Percentiles rank a stretch among this genome's conserved stretches.
phyloP scores from a whole-genome alignment of 2,113 vertebrate species.

The Mobula birostris region DNA sequence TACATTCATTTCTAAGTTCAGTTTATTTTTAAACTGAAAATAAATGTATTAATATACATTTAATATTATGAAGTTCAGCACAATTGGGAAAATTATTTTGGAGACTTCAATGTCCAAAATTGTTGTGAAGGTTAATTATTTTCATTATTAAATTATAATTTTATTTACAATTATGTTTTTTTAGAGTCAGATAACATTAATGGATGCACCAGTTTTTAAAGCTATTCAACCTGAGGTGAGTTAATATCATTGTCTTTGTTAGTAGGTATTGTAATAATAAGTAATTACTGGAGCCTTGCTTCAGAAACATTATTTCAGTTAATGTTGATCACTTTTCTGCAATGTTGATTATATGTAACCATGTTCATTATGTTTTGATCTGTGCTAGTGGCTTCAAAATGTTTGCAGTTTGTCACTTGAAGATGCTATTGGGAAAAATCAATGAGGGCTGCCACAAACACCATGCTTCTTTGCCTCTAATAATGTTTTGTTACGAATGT shows the following conservation, averaged over 20 bases:
- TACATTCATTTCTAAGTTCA: too few relatives aligned
- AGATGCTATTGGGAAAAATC: too few relatives aligned
- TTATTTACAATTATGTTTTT: constrained; percentile 37
- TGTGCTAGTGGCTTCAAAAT: too few relatives aligned
- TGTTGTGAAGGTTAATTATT: background rate
- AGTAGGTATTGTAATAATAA: background rate
- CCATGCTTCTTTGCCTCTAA: too few relatives aligned
- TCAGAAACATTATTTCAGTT: background rate
- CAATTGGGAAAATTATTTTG: background rate
- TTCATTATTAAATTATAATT: background rate
- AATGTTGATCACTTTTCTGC: background rate
- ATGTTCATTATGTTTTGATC: too few relatives aligned
- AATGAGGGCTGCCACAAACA: too few relatives aligned
- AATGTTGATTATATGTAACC: too few relatives aligned
- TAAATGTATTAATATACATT: background rate
- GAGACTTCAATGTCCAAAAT: background rate
- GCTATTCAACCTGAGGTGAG: constrained; percentile 96
- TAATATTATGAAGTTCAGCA: background rate
- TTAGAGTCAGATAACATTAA: constrained; percentile 95
- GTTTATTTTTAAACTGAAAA: background rate
- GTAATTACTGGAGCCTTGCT: background rate
- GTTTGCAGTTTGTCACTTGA: too few relatives aligned
- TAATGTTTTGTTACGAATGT: too few relatives aligned
- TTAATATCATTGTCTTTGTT: constrained; percentile 39
- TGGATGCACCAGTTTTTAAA: constrained; percentile 96